These are phyloP conservation scores for Thymallus thymallus DNA, from an alignment of 2,113 vertebrate genomes.

Conservation along the genomic window DNA sequence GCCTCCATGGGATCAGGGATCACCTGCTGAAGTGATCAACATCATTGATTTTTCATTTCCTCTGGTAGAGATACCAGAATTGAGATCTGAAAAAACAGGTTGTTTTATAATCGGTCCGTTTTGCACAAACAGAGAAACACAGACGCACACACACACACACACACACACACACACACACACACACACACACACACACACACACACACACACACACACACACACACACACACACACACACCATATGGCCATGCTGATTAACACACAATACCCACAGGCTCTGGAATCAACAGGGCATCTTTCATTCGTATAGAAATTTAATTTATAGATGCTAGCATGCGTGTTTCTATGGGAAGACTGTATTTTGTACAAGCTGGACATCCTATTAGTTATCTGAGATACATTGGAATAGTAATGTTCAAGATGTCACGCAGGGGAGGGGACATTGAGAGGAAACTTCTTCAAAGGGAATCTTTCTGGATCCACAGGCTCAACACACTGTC, in stretches of 20 bases:
- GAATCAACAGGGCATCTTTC: too few species aligned
- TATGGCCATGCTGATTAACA: neutral
- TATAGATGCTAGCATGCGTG: neutral
- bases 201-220: constrained; percentile 2
- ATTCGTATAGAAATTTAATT: too few species aligned
- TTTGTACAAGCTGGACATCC: too few species aligned
- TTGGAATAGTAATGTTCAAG: too few species aligned
- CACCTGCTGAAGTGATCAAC: constrained; percentile 16
- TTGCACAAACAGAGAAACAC: neutral
- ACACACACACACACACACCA: neutral
- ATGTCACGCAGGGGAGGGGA: too few species aligned
- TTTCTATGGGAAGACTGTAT: constrained; percentile 5
- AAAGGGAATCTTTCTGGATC: too few species aligned
- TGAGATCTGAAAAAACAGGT: constrained; percentile 1
- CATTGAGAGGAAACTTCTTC: too few species aligned
- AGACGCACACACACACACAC: neutral
- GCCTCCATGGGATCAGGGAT: constrained; percentile 2
- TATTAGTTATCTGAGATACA: too few species aligned
- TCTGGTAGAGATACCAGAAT: constrained; percentile 2
- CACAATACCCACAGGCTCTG: too few species aligned
- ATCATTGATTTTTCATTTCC: neutral
- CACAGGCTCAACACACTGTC: too few species aligned
- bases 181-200: neutral
- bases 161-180: constrained; percentile 4
- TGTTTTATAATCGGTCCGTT: constrained; percentile 23